phyloP scores from a whole-genome alignment of 2,888 invertebrate species.

The Seira ritae region DNA sequence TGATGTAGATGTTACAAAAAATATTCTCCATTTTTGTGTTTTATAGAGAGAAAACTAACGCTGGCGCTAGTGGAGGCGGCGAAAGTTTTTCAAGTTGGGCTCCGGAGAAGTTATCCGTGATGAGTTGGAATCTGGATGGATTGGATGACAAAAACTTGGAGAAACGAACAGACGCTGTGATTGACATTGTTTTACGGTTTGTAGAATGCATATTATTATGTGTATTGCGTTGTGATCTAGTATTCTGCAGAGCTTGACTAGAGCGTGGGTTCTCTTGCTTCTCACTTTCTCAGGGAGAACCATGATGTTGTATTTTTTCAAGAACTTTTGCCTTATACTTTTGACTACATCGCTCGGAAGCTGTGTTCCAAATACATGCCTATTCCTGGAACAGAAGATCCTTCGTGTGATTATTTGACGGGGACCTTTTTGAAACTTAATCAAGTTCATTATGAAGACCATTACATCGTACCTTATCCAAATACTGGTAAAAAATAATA shows the following conservation, averaged over 20 bases:
- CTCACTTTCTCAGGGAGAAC: conserved; percentile 76
- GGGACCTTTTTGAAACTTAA: conserved; percentile 76
- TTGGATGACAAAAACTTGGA: conserved; percentile 77
- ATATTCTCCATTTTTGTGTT: neutral
- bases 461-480: conserved; percentile 77
- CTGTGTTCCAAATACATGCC: conserved; percentile 76
- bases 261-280: neutral
- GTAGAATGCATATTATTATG: too few relatives aligned
- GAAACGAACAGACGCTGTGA: conserved; percentile 78
- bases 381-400: conserved; percentile 74
- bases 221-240: too few relatives aligned
- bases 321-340: conserved; percentile 78
- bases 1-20: neutral
- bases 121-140: conserved; percentile 81
- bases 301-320: conserved; percentile 80
- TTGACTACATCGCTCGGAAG: conserved; percentile 75
- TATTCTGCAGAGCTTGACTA: neutral
- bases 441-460: conserved; percentile 75
- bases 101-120: conserved; percentile 76
- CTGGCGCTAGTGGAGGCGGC: conserved; percentile 28
- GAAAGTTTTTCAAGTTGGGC: conserved; percentile 71
- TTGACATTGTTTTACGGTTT: conserved; percentile 77
- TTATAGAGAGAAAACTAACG: conserved; percentile 50
- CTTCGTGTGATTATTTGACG: conserved; percentile 76
- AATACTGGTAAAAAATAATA: conserved; percentile 73